These are phyloP conservation scores for Okamejei kenojei DNA, from an alignment of 2,797 vertebrate genomes.

Conservation along the genomic window DNA sequence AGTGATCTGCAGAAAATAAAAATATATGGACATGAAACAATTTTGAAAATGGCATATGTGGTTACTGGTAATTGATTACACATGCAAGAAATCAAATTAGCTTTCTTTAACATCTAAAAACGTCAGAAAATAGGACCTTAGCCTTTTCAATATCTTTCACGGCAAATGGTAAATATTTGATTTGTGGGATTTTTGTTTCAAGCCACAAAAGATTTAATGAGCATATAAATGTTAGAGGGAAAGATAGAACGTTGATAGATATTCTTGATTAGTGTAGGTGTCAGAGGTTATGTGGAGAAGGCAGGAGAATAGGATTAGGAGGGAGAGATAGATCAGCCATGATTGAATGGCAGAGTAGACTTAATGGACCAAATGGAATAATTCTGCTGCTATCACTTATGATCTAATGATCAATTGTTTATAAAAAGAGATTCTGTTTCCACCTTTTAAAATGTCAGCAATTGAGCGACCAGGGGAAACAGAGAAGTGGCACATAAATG, in stretches of 20 bases:
- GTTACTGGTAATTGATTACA: neutral
- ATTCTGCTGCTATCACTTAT: too few relatives aligned
- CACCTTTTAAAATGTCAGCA: neutral
- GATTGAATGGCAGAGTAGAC: too few relatives aligned
- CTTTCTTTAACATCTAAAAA: neutral
- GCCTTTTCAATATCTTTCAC: neutral
- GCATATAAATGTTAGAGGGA: neutral
- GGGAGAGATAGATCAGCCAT: too few relatives aligned
- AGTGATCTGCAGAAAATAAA: neutral
- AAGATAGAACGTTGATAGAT: too few relatives aligned
- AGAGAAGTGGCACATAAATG: neutral
- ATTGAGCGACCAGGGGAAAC: neutral
- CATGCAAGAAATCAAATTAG: neutral
- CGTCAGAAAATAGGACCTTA: neutral
- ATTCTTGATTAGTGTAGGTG: too few relatives aligned
- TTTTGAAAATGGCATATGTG: neutral
- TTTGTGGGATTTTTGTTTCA: neutral
- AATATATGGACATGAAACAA: neutral
- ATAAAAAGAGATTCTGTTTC: neutral
- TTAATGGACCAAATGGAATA: too few relatives aligned
- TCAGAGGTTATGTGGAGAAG: too few relatives aligned
- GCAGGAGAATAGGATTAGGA: too few relatives aligned
- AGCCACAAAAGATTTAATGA: neutral
- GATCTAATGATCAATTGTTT: neutral
- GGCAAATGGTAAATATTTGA: neutral